Conservation (phyloP, 2,113 vertebrate genomes). For the Rhagologus leucostigma region DNA sequence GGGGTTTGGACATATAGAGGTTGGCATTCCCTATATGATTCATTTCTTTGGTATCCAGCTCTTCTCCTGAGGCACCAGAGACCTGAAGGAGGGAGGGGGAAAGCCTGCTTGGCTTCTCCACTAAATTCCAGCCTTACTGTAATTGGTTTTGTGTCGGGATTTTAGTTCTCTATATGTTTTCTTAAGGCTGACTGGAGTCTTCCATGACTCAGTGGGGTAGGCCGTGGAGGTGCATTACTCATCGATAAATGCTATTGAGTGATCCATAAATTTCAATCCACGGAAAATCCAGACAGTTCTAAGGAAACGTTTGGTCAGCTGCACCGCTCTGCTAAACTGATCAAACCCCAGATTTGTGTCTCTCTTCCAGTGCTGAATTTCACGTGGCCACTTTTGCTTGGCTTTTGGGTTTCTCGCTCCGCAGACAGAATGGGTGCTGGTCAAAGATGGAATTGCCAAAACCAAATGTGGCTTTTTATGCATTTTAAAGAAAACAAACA, state of each 20-base stretch:
- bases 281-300: background rate
- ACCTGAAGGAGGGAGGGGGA: background rate
- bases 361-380: background rate
- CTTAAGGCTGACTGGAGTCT: background rate
- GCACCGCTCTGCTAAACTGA: background rate
- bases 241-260: background rate
- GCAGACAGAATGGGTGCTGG: background rate
- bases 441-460: background rate
- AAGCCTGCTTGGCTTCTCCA: background rate
- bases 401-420: background rate
- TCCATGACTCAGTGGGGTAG: background rate
- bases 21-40: conserved; percentile 40
- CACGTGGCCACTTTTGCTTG: background rate
- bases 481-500: background rate
- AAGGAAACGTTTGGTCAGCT: background rate
- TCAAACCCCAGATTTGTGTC: background rate
- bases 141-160: background rate
- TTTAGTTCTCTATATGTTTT: background rate
- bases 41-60: conserved; percentile 52
- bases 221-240: background rate
- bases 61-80: conserved; percentile 20
- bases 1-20: background rate
- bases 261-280: background rate
- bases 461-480: background rate
- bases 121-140: background rate